Evolutionary conservation across 2,113 vertebrate genomes (phyloP), one percentile per base, ranked within the genome.

Genomic region (Petaurus breviceps): DNA sequence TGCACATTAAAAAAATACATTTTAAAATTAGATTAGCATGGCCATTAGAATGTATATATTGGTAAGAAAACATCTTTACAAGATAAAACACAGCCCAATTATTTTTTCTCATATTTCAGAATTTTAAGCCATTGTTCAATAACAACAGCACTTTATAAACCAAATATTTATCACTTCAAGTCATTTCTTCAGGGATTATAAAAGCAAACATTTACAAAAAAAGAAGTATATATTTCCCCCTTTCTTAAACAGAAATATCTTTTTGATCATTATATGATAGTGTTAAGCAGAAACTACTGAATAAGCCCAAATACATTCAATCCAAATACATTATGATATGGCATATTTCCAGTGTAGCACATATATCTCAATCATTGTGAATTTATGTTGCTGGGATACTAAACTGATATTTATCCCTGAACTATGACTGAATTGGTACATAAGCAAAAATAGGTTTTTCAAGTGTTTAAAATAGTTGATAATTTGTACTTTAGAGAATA

Each of bases 321-420:
- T n/a, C n/a, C 16, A 84, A 43, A 84, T 43, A 84, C 0, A 43
- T 77, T n/a, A 16, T 68, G n/a, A 43, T 84, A 43, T 43, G n/a
- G 19, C 43, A 23, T 43, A 84, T 84, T 84, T 84, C 8, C 68
- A 22, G 0, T 84, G n/a, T 5, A 47, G 49, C 93, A 96, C 94
- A 93, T 96, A 94, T 95, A 94, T 95, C 93, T 92, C 92, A 96
- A 49, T 77, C 51, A 94, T 89, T 93, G 19, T 43, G 19, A 84
- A 43, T 77, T 77, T 77, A 77, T 43, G 19, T 43, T 23, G 0
- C n/a, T 84, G n/a, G 16, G n/a, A 43, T 43, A 9, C 16, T 43
- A 43, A 43, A 14, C 14, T n/a, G 37, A 84, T 43, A 23, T 84
- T 43, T 84, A 43, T 43, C n/a, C 19, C 19, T 84, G 68, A 84